Conservation (phyloP, 2,797 vertebrate genomes). For the Aratinga solstitialis region DNA sequence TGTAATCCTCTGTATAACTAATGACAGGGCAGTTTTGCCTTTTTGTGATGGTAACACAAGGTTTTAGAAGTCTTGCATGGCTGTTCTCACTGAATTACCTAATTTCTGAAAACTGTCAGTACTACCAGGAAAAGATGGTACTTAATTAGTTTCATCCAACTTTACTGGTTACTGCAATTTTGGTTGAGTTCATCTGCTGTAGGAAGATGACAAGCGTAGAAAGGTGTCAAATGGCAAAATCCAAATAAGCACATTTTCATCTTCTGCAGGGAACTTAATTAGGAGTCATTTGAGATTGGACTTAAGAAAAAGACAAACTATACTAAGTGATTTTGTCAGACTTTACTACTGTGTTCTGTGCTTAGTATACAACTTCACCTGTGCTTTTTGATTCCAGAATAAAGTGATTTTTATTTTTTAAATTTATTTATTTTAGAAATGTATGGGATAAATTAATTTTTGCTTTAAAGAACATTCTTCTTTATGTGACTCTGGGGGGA, state of each 20-base stretch:
- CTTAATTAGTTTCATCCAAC: not conserved
- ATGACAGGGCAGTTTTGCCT: not conserved
- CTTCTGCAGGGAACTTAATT: not conserved
- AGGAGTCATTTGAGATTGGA: not conserved
- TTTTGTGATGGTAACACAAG: not conserved
- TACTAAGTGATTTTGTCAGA: not conserved
- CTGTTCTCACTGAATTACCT: not conserved
- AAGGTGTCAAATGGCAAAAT: not conserved
- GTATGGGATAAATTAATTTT: not conserved
- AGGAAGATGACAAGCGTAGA: not conserved
- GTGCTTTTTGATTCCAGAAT: not conserved
- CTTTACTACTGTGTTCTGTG: not conserved
- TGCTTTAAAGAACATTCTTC: not conserved
- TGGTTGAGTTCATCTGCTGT: not conserved
- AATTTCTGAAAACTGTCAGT: not conserved
- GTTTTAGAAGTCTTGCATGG: not conserved
- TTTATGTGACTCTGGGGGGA: not conserved
- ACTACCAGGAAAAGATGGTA: not conserved
- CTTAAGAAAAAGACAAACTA: not conserved
- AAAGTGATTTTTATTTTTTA: not conserved
- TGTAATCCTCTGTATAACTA: not conserved
- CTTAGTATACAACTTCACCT: not conserved
- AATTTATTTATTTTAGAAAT: not conserved
- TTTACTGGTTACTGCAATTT: not conserved
- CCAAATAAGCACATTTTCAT: not conserved